A percentile compares a stretch with the other conserved stretches of the same genome.
Evolutionary conservation across 2,797 vertebrate genomes (phyloP).

Genomic region (Rhinogobio ventralis): DNA sequence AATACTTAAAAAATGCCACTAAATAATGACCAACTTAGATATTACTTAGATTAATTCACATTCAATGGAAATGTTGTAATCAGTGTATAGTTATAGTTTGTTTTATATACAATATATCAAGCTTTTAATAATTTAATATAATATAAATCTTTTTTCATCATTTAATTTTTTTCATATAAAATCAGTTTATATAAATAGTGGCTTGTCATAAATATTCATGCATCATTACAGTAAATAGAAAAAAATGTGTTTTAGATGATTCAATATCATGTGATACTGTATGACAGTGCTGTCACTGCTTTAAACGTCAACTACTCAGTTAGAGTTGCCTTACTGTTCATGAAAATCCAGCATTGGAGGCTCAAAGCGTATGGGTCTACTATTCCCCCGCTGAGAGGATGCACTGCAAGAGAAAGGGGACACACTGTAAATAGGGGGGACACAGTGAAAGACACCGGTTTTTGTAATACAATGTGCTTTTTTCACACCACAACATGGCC

Average conservation of each 20-base stretch:
- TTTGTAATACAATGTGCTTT: conserved; percentile 3
- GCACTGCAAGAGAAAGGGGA: conserved; percentile 48
- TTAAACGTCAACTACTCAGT: neutral
- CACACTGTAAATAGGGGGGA: conserved; percentile 1
- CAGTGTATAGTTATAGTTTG: neutral
- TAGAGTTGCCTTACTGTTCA: conserved; percentile 89
- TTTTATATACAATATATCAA: too few species aligned
- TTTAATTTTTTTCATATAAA: neutral
- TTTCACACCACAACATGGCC: conserved; percentile 51
- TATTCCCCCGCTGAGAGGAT: conserved; percentile 83
- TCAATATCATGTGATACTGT: neutral
- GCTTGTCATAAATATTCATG: neutral
- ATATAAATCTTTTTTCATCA: neutral
- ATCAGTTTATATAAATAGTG: neutral
- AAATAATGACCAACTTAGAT: neutral
- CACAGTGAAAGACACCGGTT: neutral
- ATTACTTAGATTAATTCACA: neutral
- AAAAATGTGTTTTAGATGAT: neutral
- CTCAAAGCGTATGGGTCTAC: conserved; percentile 95
- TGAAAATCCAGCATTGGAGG: conserved; percentile 99
- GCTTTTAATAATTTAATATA: too few species aligned
- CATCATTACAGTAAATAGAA: neutral
- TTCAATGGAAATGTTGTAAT: neutral
- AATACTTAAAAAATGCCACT: neutral
- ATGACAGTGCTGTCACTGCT: neutral